Conservation (phyloP, 2,113 vertebrate genomes). For the Acanthisitta chloris region DNA sequence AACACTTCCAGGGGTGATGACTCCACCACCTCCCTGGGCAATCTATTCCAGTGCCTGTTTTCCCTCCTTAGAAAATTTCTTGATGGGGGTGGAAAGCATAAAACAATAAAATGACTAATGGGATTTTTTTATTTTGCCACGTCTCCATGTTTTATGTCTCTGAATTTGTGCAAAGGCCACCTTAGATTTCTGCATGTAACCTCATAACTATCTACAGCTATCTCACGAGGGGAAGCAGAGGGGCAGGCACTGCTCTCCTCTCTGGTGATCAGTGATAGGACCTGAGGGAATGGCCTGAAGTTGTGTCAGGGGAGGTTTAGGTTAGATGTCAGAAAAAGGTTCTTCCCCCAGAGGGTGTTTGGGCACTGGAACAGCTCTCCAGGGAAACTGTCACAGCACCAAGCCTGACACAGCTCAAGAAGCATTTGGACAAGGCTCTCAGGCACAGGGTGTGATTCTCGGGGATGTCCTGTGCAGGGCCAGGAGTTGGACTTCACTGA, state of each 20-base stretch:
- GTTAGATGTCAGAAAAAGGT: background rate
- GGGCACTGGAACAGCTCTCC: background rate
- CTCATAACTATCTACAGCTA: background rate
- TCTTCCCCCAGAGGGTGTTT: background rate
- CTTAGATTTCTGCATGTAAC: background rate
- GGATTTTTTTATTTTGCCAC: background rate
- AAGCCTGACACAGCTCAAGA: background rate
- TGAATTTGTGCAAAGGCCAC: background rate
- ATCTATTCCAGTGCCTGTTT: too few relatives aligned
- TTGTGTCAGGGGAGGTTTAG: background rate
- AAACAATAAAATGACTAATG: background rate
- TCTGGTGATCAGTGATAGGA: background rate
- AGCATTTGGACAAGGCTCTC: background rate
- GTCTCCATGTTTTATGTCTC: background rate
- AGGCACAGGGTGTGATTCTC: background rate
- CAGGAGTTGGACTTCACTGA: background rate
- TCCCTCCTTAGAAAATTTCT: background rate
- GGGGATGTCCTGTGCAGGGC: background rate
- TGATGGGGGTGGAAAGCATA: fast-evolving
- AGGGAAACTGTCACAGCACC: background rate
- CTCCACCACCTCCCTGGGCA: too few relatives aligned
- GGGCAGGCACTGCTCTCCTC: background rate
- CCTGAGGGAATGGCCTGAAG: background rate
- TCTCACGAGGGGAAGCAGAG: background rate
- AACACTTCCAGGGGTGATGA: too few relatives aligned